Conservation (phyloP, 2,888 invertebrate genomes). For the Agapostemon virescens region DNA sequence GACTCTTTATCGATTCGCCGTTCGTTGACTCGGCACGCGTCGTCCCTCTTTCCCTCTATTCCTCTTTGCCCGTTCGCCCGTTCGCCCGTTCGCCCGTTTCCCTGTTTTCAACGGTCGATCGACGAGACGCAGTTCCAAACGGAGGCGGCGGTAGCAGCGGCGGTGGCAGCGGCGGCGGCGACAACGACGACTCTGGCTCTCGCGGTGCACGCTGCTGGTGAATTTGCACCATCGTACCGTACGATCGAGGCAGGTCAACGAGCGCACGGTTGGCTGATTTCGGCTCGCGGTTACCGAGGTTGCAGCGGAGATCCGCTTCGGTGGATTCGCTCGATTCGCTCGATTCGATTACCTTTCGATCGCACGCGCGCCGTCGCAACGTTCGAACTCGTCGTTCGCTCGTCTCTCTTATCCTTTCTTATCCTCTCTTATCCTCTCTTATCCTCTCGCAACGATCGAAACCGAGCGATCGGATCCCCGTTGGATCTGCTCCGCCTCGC, state of each 20-base stretch:
- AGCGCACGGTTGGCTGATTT: slow-evolving; percentile 72
- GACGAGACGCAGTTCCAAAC: neutral
- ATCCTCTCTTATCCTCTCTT: slow-evolving; percentile 36
- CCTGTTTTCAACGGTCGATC: neutral
- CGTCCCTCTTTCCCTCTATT: neutral
- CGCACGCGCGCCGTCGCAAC: neutral
- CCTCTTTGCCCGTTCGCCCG: neutral
- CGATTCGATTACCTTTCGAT: slow-evolving; percentile 45
- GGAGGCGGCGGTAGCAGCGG: too few species aligned
- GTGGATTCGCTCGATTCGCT: slow-evolving; percentile 70
- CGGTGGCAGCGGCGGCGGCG: too few species aligned
- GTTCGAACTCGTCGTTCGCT: neutral
- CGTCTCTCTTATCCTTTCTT: slow-evolving; percentile 40
- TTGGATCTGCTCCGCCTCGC: slow-evolving; percentile 66
- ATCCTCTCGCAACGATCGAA: slow-evolving; percentile 39
- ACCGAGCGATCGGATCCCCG: slow-evolving; percentile 71
- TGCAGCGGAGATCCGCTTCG: slow-evolving; percentile 76
- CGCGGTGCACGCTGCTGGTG: neutral
- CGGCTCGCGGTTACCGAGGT: slow-evolving; percentile 71
- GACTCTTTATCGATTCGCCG: slow-evolving; percentile 7
- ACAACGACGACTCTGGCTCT: too few species aligned
- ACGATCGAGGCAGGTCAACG: slow-evolving; percentile 62
- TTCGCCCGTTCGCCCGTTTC: neutral
- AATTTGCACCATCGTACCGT: neutral
- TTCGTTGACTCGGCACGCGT: slow-evolving; percentile 9